phyloP scores from a whole-genome alignment of 2,888 invertebrate species.

The Salpingus planirostris region DNA sequence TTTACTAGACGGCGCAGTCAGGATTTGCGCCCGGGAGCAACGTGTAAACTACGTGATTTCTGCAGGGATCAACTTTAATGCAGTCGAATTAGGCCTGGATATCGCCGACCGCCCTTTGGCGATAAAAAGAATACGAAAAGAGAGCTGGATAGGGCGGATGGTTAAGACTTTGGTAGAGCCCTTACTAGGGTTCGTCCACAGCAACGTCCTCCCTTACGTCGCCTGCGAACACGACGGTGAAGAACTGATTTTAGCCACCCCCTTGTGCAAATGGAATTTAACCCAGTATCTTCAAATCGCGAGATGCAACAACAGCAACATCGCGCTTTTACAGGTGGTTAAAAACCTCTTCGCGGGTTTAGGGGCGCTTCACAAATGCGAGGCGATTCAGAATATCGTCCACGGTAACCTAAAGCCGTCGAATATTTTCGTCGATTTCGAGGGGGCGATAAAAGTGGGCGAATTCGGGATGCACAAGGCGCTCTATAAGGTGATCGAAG shows the following conservation, averaged over 20 bases:
- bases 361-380: constrained; percentile 33
- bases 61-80: constrained; percentile 35
- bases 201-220: constrained; percentile 31
- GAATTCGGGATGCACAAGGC: constrained; percentile 41
- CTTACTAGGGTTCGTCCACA: constrained; percentile 27
- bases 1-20: constrained; percentile 25
- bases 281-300: constrained; percentile 34
- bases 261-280: constrained; percentile 38
- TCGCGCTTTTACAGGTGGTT: constrained; percentile 24
- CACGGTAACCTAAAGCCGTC: constrained; percentile 43
- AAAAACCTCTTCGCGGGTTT: constrained; percentile 30
- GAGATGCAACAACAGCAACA: constrained; percentile 22
- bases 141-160: constrained; percentile 23
- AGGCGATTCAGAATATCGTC: constrained; percentile 33
- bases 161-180: constrained; percentile 29
- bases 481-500: constrained; percentile 31
- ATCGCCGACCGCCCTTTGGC: constrained; percentile 29
- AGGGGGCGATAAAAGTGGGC: constrained; percentile 35
- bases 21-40: constrained; percentile 24
- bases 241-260: constrained; percentile 33
- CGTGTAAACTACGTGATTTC: constrained; percentile 26
- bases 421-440: constrained; percentile 38
- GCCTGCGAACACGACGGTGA: constrained; percentile 31
- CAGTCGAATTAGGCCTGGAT: constrained; percentile 36
- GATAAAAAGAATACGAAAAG: constrained; percentile 26